Conservation (phyloP, 2,113 vertebrate species). For the Harpagus bidentatus region DNA sequence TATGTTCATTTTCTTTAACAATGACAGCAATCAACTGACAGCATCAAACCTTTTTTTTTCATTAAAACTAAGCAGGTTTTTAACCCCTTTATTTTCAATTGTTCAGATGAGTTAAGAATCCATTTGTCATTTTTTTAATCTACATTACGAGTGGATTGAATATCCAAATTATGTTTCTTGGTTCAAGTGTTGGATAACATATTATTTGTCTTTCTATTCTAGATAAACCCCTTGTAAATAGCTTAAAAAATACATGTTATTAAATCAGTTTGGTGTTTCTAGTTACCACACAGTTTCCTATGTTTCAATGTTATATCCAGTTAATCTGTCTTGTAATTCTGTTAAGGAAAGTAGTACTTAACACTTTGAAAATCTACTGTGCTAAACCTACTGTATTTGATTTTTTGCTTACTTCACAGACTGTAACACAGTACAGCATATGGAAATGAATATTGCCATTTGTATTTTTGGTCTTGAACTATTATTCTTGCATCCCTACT, state of each 20-base stretch:
- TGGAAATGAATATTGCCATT: not conserved
- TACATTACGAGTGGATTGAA: not conserved
- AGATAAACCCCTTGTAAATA: not conserved
- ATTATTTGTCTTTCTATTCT: not conserved
- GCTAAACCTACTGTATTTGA: not conserved
- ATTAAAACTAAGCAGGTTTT: not conserved
- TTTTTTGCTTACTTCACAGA: not conserved
- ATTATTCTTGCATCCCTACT: not conserved
- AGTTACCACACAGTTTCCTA: not conserved
- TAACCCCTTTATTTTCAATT: not conserved
- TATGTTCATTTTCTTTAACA: not conserved
- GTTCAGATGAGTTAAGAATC: not conserved
- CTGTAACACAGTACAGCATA: not conserved
- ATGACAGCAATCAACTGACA: not conserved
- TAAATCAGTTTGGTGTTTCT: not conserved
- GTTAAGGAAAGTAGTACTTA: not conserved
- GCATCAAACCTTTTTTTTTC: not conserved
- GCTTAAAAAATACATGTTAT: not conserved
- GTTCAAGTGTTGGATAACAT: not conserved
- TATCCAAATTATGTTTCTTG: not conserved
- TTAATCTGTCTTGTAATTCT: not conserved
- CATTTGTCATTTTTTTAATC: not conserved
- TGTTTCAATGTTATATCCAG: not conserved
- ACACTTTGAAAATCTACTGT: not conserved
- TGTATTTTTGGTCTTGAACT: not conserved